A percentile compares a stretch with the other conserved stretches of the same genome.
Conservation (phyloP, 1,140 invertebrate species). For the Hyphantria cunea region DNA sequence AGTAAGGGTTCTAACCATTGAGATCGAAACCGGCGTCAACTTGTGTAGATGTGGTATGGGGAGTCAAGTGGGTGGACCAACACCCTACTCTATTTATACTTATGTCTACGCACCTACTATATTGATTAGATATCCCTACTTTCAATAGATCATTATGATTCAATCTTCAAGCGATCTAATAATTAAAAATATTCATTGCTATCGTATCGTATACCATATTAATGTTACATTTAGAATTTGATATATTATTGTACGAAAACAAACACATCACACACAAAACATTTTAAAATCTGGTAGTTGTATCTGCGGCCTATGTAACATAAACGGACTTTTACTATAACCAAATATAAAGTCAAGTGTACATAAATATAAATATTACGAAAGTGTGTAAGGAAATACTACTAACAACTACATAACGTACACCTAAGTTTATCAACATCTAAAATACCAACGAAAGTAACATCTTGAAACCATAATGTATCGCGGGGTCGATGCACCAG, state of each 20-base stretch:
- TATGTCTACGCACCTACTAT: slow-evolving; percentile 1
- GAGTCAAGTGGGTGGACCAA: slow-evolving; percentile 23
- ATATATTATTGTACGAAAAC: background rate
- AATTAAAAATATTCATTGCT: background rate
- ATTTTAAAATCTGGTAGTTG: background rate
- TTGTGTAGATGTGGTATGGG: slow-evolving; percentile 23
- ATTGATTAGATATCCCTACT: slow-evolving; percentile 8
- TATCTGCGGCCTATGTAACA: slow-evolving; percentile 12
- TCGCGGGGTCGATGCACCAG: slow-evolving; percentile 64
- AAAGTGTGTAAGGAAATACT: slow-evolving; percentile 10
- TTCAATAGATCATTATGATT: background rate
- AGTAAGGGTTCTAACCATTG: slow-evolving; percentile 28
- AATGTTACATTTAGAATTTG: too few species aligned
- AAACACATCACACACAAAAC: background rate
- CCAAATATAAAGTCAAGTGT: too few species aligned
- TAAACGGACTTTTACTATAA: background rate
- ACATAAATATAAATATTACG: too few species aligned
- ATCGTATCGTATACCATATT: too few species aligned
- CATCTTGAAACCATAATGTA: slow-evolving; percentile 53
- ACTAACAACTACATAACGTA: slow-evolving; percentile 27
- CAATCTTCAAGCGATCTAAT: background rate
- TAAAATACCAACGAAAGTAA: slow-evolving; percentile 64
- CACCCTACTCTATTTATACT: slow-evolving; percentile 12
- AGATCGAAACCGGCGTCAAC: slow-evolving; percentile 31
- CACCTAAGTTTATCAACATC: slow-evolving; percentile 43